phyloP scores from a whole-genome alignment of 2,113 vertebrate species.

The Cyprinodon variegatus region DNA sequence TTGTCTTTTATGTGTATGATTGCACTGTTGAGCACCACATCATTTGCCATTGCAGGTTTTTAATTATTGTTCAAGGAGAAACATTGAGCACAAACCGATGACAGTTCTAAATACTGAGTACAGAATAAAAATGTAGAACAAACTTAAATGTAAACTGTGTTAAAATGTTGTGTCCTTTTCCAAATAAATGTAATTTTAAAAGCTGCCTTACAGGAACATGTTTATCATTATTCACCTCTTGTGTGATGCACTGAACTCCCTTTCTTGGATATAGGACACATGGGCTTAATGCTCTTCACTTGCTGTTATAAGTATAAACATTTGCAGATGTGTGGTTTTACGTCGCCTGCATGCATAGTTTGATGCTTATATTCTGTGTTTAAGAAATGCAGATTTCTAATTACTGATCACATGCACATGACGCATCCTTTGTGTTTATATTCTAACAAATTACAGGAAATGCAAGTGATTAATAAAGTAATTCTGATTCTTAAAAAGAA shows the following conservation, averaged over 20 bases:
- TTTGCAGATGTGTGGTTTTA: background rate
- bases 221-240: too few species aligned
- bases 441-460: background rate
- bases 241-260: too few species aligned
- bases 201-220: too few species aligned
- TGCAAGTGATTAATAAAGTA: too few species aligned
- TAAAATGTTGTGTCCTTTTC: background rate
- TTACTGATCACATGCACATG: background rate
- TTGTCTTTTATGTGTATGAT: too few species aligned
- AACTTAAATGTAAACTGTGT: background rate
- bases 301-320: background rate
- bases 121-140: background rate
- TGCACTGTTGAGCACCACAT: slow-evolving; percentile 7
- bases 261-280: background rate
- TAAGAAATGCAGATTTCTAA: background rate
- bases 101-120: background rate
- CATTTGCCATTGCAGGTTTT: background rate
- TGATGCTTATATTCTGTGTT: background rate
- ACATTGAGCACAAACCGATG: background rate
- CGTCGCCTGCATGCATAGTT: background rate
- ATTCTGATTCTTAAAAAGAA: background rate
- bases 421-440: background rate
- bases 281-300: background rate
- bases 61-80: background rate
- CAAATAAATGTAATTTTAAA: background rate